phyloP scores from a whole-genome alignment of 1,140 invertebrate species.

The Caenorhabditis tropicalis region DNA sequence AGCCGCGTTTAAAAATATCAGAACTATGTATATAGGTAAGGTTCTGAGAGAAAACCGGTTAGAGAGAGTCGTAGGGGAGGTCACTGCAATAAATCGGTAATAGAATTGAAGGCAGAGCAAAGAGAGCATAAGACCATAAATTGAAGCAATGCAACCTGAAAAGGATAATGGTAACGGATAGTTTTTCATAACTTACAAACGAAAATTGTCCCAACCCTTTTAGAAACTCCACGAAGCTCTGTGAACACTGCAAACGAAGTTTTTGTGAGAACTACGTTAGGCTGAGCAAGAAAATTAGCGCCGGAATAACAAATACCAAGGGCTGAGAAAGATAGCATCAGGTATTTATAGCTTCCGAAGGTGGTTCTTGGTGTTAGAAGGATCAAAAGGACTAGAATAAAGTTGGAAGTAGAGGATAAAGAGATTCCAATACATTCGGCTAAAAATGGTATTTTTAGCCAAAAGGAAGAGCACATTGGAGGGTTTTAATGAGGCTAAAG shows the following conservation, averaged over 20 bases:
- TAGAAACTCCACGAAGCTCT: neutral
- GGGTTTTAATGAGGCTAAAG: neutral
- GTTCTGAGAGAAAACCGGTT: neutral
- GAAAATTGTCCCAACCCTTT: neutral
- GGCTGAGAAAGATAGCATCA: neutral
- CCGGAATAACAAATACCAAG: neutral
- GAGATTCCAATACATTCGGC: neutral
- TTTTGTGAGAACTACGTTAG: neutral
- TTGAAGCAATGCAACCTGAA: no score
- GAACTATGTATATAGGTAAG: neutral
- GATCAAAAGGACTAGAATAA: neutral
- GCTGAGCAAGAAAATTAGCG: no score
- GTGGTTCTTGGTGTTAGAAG: neutral
- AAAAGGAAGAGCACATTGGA: neutral
- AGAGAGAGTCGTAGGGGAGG: neutral
- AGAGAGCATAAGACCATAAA: neutral
- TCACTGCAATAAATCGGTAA: neutral
- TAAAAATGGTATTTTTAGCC: neutral
- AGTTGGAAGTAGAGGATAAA: neutral
- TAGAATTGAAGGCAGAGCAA: neutral
- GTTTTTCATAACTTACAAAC: neutral
- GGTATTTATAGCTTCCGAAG: slow-evolving; percentile 37
- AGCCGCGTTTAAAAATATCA: neutral
- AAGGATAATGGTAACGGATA: no score
- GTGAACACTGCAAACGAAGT: neutral